Evolutionary conservation across 2,888 invertebrate species (phyloP), one percentile per base, ranked within the genome.

Genomic region (Drosophila anomalipes): DNA sequence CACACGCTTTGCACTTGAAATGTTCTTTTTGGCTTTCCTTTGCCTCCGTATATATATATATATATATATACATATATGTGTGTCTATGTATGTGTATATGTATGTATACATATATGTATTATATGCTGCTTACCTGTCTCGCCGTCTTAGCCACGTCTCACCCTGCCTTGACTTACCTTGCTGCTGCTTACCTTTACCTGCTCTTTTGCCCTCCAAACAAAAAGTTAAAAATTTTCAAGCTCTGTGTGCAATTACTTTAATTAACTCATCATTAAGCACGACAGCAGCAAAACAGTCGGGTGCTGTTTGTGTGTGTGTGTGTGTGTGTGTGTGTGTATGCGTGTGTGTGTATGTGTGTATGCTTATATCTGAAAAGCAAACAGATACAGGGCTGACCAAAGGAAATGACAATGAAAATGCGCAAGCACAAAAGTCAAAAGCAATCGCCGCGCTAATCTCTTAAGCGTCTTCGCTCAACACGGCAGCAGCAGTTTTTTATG

Each of bases 251-350:
- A 87, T 89, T 88, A 88, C 88, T 81, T 88, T 88, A 89, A 88
- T 89, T 89, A 89, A 88, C 88, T 84, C 77, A 88, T 88, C 90
- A 86, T 87, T 89, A 86, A 79, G 83, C 82, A 76, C 79, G 70
- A 74, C 81, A 82, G 80, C 74, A 68, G 77, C 64, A 66, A 47
- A 66, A 47, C 77, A 62, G 70, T 76, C 57, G 65, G 64, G 59
- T 66, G 64, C 70, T 64, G 51, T 28, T 14, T 33, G 19, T 67
- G 53, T 26, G 28, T 58, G 35, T 47, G 19, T 22, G 19, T 35
- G 12, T 49, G 9, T 26, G 1, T 63, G n/a, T 69, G 37, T 35
- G 39, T 61, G 39, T 54, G 47, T 70, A 22, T 22, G 22, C 22
- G 22, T 22, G 22, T 22, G 52, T 47, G 39, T 59, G 52, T 47